phyloP scores from a whole-genome alignment of 1,140 invertebrate species.

The Hyles euphorbiae region DNA sequence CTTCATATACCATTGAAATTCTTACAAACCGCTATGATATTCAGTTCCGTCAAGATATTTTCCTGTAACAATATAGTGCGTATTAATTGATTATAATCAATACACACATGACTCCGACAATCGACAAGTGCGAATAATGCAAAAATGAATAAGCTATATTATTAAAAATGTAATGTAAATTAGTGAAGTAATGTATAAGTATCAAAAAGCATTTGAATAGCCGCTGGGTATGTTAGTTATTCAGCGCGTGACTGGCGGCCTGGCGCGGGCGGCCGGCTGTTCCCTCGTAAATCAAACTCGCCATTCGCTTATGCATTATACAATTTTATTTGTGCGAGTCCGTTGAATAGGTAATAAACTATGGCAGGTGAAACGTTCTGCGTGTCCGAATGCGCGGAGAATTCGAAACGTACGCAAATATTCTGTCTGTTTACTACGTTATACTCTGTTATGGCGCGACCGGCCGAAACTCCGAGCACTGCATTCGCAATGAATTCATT shows the following conservation, averaged over 20 bases:
- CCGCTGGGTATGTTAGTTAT: constrained; percentile 60
- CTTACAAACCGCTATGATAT: too few species aligned
- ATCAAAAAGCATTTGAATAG: constrained; percentile 37
- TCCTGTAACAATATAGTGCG: too few species aligned
- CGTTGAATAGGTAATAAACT: constrained; percentile 74
- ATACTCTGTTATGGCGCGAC: background rate
- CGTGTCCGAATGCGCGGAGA: constrained; percentile 47
- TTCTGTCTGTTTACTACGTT: constrained; percentile 26
- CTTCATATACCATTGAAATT: too few species aligned
- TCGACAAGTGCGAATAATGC: too few species aligned
- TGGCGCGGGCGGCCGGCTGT: constrained; percentile 35
- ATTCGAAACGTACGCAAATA: constrained; percentile 62
- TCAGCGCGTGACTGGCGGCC: constrained; percentile 50
- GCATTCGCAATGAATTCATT: constrained; percentile 4
- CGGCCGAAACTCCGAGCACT: constrained; percentile 2
- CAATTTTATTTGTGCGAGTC: constrained; percentile 74
- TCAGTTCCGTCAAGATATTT: too few species aligned
- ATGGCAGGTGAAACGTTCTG: constrained; percentile 64
- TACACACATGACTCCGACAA: too few species aligned
- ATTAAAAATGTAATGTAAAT: background rate
- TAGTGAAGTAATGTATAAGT: background rate
- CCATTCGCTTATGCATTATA: constrained; percentile 74
- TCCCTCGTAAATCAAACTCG: constrained; percentile 71
- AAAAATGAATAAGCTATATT: too few species aligned
- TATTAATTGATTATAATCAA: too few species aligned